phyloP scores from a whole-genome alignment of 2,113 vertebrate species.

The Clarias macrocephalus region DNA sequence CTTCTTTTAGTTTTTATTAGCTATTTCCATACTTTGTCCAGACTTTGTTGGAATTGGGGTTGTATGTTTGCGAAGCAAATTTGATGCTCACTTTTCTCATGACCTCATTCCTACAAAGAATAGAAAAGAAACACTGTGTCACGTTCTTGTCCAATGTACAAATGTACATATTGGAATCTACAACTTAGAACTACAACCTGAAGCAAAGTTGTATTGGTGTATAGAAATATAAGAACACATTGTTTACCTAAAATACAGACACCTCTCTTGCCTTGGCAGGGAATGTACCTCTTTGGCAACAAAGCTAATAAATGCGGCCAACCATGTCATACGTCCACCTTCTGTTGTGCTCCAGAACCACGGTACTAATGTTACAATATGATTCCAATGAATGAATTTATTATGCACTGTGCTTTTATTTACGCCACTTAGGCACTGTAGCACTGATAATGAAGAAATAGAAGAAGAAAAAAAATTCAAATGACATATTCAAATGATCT shows the following conservation, averaged over 20 bases:
- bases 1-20: no score
- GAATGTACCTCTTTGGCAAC: background rate
- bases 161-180: background rate
- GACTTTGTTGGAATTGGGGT: no score
- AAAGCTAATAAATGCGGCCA: background rate
- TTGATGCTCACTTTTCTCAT: background rate
- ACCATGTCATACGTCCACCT: background rate
- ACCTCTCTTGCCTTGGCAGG: background rate
- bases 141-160: background rate
- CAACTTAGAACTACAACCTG: background rate
- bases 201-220: background rate
- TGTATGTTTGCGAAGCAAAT: background rate
- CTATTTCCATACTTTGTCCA: no score
- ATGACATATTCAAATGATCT: background rate
- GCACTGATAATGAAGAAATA: background rate
- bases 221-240: background rate
- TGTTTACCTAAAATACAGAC: conserved; percentile 9
- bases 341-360: background rate
- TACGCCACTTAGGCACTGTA: no score
- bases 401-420: background rate
- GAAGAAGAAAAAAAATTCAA: background rate
- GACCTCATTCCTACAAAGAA: background rate
- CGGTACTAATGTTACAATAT: background rate
- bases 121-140: background rate
- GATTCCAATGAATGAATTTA: background rate